Base-by-base conservation (phyloP, 2,113 vertebrate genomes). In the Myotis davidii region DNA sequence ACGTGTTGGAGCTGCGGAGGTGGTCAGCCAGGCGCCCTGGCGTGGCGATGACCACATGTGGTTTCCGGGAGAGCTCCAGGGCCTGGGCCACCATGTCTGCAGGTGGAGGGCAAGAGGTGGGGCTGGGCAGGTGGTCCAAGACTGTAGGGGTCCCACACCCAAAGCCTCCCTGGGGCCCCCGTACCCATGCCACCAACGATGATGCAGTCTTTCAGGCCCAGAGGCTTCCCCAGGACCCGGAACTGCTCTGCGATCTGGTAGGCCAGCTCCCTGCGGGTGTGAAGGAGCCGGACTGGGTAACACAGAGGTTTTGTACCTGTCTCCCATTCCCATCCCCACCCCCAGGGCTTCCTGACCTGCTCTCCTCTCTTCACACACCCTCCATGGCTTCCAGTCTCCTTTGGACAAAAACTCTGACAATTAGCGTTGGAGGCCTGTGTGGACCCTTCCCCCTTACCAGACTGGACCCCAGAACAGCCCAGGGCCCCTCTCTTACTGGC, bases 171-270 rank as follows among this genome's bases (percentile, higher is more conserved):
- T 11, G 9, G 69, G 79, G 25, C 2, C 78, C 56, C 92, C 97
- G 94, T 99, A 99, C 99, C 99, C 98, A 99, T 99, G 97, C 99
- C 99, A 0, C 99, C 99, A 1, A 99, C 99, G 6, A 99, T 89
- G 90, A 99, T 99, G 76, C 99, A 99, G 34, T 99, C 99, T 93
- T 98, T 99, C 88, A 99, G 97, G 54, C 99, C 99, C 20, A 99
- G 97, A 0, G 99, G 99, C 90, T 99, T 99, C 52, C 99, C 99
- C 94, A 99, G 97, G 54, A 99, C 99, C 0, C 99, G 97, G 96
- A 99, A 99, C 98, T 99, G 99, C 97, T 99, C 99, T 0, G 99
- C 99, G 2, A 99, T 99, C 98, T 99, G 99, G 96, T 99, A 99
- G 9, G 99, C 99, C 97, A 99, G 98, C 95, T 99, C 99, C 97